Conservation (phyloP, 2,797 vertebrate species). For the Squalus acanthias region DNA sequence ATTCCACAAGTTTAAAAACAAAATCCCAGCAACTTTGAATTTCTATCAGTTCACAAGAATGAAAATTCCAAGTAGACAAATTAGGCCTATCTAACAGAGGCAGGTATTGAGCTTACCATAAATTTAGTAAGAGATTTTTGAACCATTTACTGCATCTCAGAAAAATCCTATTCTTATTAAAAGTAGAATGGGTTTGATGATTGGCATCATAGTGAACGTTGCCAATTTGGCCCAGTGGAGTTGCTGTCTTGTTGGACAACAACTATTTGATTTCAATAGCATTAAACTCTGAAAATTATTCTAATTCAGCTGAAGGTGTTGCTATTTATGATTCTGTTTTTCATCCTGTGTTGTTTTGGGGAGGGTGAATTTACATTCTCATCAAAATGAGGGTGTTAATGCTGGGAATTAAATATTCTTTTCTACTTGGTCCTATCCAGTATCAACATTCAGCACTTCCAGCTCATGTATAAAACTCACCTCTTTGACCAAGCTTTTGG, state of each 20-base stretch:
- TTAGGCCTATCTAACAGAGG: background rate
- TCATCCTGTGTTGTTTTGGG: background rate
- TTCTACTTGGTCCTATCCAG: background rate
- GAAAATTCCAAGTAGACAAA: background rate
- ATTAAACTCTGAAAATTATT: background rate
- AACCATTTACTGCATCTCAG: background rate
- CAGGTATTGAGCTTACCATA: background rate
- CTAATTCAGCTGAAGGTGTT: background rate
- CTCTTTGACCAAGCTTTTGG: background rate
- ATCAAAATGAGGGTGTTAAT: background rate
- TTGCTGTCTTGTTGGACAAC: no score
- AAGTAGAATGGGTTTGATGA: background rate
- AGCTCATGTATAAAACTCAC: background rate
- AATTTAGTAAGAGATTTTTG: background rate
- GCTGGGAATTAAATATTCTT: background rate
- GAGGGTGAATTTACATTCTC: background rate
- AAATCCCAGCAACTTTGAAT: background rate
- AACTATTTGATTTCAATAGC: background rate
- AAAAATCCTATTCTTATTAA: background rate
- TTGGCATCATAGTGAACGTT: background rate
- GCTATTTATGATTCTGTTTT: background rate
- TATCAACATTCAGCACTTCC: background rate
- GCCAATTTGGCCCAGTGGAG: background rate
- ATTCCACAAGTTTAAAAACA: slow-evolving; percentile 37
- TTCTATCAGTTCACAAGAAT: background rate